Conservation (phyloP, 2,797 vertebrate genomes). For the Anolis apletophallus region DNA sequence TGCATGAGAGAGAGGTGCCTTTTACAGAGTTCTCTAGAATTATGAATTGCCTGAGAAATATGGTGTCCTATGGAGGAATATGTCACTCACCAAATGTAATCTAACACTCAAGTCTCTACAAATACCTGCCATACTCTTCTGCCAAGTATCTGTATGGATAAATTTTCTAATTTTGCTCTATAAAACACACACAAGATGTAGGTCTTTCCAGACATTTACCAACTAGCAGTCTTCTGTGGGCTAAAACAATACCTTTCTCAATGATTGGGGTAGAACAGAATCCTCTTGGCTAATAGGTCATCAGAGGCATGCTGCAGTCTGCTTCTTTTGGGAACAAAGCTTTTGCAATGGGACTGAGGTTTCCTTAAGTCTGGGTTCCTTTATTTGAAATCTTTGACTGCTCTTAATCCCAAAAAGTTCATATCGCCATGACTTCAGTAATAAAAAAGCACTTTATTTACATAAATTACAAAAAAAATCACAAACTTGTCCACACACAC, state of each 20-base stretch:
- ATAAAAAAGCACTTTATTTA: constrained; percentile 71
- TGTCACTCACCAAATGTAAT: too few relatives aligned
- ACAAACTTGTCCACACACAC: constrained; percentile 56
- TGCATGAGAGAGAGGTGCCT: background rate
- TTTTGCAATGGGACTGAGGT: background rate
- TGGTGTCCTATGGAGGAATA: background rate
- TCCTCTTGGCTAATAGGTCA: background rate
- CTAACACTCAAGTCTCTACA: background rate
- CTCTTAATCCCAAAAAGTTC: background rate
- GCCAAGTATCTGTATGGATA: too few relatives aligned
- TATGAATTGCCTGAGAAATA: too few relatives aligned
- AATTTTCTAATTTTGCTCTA: too few relatives aligned
- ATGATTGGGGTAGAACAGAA: background rate
- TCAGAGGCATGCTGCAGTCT: background rate
- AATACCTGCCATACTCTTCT: background rate
- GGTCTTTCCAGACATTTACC: background rate
- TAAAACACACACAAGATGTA: too few relatives aligned
- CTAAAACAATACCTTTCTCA: background rate
- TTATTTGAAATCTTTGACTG: background rate
- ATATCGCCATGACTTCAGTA: background rate
- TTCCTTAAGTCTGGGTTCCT: background rate
- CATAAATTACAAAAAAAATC: constrained; percentile 67
- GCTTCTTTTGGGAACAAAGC: background rate
- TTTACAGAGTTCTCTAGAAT: background rate
- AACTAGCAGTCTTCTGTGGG: background rate